Base-by-base conservation (phyloP, 2,113 vertebrate species). In the Corythaixoides concolor region DNA sequence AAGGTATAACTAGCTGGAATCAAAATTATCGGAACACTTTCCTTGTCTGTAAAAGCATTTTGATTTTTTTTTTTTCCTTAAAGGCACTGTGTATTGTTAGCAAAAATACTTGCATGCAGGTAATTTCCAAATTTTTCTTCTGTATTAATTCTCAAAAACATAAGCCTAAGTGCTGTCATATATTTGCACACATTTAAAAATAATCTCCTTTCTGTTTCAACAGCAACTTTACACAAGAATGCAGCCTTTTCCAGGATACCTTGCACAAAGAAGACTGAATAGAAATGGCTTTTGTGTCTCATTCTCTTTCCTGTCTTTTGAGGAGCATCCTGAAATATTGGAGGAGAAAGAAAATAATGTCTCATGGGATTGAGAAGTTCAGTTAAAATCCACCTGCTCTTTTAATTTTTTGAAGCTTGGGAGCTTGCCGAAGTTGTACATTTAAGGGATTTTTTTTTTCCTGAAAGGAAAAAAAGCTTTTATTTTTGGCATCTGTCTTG, bases 141-240 rank as follows among this genome's bases (percentile, higher is more conserved):
- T 81, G 2, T 75, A 7, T 56, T 80, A 55, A 28, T 87, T 90
- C 30, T 78, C 39, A 81, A 32, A 70, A 82, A 41, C 6, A 2
- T 24, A 73, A 76, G 5, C 11, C 28, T 19, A 56, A 85, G 15
- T 53, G 20, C 15, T 50, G 28, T 50, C 33, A 30, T 73, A 5
- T 15, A 63, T 93, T 75, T 93, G 27, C 67, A 52, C 10, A 13
- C 33, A 14, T 72, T 47, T 76, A 59, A 32, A 86, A 97, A 68
- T 79, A 68, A 87, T 73, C 33, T 22, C 85, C 21, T 81, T 67
- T 97, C 93, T 98, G 5, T 98, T 97, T 83, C 88, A 95, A 45
- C 95, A 97, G 97, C 95, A 64, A 67, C 53, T 81, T 93, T 47
- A 79, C 80, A 39, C 64, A 70, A 53, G 92, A 96, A 84, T 52